A percentile compares a stretch with the other conserved stretches of the same genome.
Evolutionary conservation across 2,797 vertebrate genomes (phyloP).

Genomic region (Euphonia xanthogaster): DNA sequence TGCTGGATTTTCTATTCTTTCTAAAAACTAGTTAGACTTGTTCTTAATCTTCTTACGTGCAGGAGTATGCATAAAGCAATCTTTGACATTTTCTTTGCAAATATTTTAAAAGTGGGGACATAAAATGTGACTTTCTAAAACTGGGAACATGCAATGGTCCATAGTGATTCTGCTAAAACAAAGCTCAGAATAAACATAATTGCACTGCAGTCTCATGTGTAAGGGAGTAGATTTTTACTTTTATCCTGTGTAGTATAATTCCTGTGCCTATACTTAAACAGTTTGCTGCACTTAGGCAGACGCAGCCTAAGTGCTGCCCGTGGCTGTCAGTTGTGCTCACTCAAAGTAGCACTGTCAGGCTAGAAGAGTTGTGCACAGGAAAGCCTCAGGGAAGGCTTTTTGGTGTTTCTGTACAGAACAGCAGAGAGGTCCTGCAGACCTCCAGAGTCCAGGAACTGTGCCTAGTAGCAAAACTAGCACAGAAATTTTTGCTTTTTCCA

Average conservation of each 20-base stretch:
- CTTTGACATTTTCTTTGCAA: neutral
- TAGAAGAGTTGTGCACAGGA: neutral
- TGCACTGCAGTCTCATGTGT: neutral
- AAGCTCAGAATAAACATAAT: neutral
- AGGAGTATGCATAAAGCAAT: neutral
- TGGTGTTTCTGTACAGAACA: neutral
- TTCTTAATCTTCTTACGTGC: neutral
- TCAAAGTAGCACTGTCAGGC: neutral
- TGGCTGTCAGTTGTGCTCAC: neutral
- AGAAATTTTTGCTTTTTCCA: rapidly evolving
- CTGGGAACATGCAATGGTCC: neutral
- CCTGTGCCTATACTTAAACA: neutral
- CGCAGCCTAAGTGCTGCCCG: neutral
- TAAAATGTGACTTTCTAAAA: neutral
- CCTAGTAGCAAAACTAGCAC: neutral
- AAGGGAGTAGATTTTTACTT: neutral
- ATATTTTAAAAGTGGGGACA: neutral
- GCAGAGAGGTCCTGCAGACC: rapidly evolving
- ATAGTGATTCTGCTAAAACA: neutral
- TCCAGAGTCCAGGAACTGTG: neutral
- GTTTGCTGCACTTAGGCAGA: neutral
- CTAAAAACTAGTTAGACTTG: conserved; percentile 24
- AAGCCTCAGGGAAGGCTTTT: neutral
- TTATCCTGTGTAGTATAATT: neutral
- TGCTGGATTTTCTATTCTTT: conserved; percentile 3